Percentiles rank a stretch among this genome's conserved stretches.
These are phyloP conservation scores for Aphidius gifuensis DNA, from an alignment of 1,140 invertebrate species.

Conservation along the genomic window DNA sequence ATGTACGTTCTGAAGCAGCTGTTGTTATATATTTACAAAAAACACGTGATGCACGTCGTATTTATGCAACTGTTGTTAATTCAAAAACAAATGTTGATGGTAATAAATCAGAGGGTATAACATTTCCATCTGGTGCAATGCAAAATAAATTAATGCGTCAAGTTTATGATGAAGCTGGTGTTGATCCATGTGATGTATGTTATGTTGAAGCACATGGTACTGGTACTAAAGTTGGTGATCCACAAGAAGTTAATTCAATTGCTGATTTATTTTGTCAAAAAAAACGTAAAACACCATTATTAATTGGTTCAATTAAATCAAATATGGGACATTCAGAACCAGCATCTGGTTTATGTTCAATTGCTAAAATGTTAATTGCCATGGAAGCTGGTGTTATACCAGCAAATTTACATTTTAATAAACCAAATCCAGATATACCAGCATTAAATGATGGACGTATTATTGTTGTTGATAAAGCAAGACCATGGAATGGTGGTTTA, in stretches of 20 bases:
- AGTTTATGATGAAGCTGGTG: constrained; percentile 75
- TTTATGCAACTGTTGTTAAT: constrained; percentile 84
- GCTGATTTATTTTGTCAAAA: constrained; percentile 83
- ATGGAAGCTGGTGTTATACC: constrained; percentile 88
- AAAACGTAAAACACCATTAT: constrained; percentile 71
- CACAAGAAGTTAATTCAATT: constrained; percentile 93
- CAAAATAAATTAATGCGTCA: constrained; percentile 84
- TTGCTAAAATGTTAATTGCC: constrained; percentile 87
- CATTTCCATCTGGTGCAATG: constrained; percentile 82
- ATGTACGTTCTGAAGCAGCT: constrained; percentile 84
- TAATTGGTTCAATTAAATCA: constrained; percentile 94
- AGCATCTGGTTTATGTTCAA: constrained; percentile 84
- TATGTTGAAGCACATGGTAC: constrained; percentile 97
- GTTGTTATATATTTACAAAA: constrained; percentile 81
- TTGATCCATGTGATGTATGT: constrained; percentile 76
- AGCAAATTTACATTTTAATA: constrained; percentile 83
- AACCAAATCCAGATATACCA: constrained; percentile 85
- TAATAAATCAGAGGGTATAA: constrained; percentile 84
- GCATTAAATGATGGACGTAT: constrained; percentile 81
- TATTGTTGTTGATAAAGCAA: constrained; percentile 79
- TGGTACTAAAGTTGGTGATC: constrained; percentile 92
- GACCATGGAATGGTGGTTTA: constrained; percentile 79
- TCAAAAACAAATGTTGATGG: constrained; percentile 88
- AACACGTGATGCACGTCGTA: constrained; percentile 67
- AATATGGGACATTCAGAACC: constrained; percentile 98